Conservation (phyloP, 2,888 invertebrate genomes). For the Papilio elwesi region DNA sequence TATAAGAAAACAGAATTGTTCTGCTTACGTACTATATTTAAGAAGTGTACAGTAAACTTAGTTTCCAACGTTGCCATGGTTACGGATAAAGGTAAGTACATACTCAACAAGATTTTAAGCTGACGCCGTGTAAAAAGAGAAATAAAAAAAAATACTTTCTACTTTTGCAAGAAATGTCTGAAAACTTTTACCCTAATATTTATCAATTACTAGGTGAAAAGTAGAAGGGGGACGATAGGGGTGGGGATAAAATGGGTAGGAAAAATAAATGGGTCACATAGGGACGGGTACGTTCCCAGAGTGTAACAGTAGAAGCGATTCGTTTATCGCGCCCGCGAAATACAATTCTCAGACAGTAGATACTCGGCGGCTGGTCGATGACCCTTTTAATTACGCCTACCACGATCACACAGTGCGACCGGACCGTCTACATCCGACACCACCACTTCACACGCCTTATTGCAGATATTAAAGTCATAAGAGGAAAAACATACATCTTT, state of each 20-base stretch:
- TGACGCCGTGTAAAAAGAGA: too few relatives aligned
- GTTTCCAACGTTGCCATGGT: constrained; percentile 4
- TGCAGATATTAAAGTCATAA: too few relatives aligned
- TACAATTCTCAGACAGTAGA: constrained; percentile 18
- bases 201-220: too few relatives aligned
- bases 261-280: too few relatives aligned
- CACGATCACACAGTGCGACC: constrained; percentile 7
- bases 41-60: neutral
- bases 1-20: too few relatives aligned
- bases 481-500: too few relatives aligned
- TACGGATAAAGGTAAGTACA: neutral
- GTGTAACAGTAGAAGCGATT: neutral
- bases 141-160: neutral
- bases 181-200: too few relatives aligned
- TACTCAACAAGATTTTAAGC: neutral
- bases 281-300: too few relatives aligned
- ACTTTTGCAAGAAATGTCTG: too few relatives aligned
- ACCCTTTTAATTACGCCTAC: constrained; percentile 24
- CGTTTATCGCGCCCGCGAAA: neutral
- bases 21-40: neutral
- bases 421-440: constrained; percentile 1
- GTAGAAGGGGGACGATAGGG: too few relatives aligned
- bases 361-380: constrained; percentile 16
- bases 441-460: too few relatives aligned
- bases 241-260: too few relatives aligned